Conservation (phyloP, 2,113 vertebrate genomes). For the Pandion haliaetus region DNA sequence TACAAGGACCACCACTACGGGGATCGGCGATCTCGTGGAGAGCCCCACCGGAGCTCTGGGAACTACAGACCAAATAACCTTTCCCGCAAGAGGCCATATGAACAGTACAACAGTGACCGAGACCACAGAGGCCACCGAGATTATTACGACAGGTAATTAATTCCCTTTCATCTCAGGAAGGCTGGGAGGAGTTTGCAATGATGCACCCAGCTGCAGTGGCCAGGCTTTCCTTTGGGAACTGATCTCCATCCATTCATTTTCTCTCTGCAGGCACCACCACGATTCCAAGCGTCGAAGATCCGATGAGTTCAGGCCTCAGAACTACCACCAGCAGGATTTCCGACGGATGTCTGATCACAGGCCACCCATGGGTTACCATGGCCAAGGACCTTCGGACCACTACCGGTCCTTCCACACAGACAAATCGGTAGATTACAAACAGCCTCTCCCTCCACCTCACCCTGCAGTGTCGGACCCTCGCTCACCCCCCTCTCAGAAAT, state of each 20-base stretch:
- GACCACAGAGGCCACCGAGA: slow-evolving; percentile 92
- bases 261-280: slow-evolving; percentile 81
- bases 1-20: slow-evolving; percentile 95
- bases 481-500: slow-evolving; percentile 91
- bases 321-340: slow-evolving; percentile 93
- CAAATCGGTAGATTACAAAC: slow-evolving; percentile 84
- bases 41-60: slow-evolving; percentile 86
- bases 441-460: slow-evolving; percentile 78
- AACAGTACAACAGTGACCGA: slow-evolving; percentile 91
- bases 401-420: slow-evolving; percentile 90
- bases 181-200: neutral
- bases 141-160: slow-evolving; percentile 89
- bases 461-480: slow-evolving; percentile 84
- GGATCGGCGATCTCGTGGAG: slow-evolving; percentile 85
- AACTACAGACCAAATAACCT: slow-evolving; percentile 87
- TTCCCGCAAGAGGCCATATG: slow-evolving; percentile 89
- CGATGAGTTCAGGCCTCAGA: slow-evolving; percentile 90
- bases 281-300: slow-evolving; percentile 90
- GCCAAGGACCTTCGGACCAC: slow-evolving; percentile 86
- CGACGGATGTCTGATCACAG: slow-evolving; percentile 90
- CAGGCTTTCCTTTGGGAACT: neutral
- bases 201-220: fast-evolving
- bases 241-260: neutral
- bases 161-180: neutral
- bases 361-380: slow-evolving; percentile 77